A percentile compares a stretch with the other conserved stretches of the same genome.
phyloP scores from a whole-genome alignment of 2,113 vertebrate species.

The Oenanthe oenanthe region DNA sequence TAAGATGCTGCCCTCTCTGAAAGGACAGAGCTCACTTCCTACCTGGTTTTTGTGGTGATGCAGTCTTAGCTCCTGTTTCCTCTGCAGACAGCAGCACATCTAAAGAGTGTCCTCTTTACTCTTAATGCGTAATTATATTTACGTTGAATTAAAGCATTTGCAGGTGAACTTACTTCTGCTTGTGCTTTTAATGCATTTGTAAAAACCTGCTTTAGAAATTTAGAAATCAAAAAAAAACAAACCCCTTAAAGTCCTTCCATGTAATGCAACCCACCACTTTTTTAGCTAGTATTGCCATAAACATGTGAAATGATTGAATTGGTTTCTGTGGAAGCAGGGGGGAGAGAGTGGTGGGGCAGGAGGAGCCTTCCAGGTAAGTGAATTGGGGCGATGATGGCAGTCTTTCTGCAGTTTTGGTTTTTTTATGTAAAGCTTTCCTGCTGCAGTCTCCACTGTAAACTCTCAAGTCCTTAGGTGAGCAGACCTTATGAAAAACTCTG shows the following conservation, averaged over 20 bases:
- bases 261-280: accelerated
- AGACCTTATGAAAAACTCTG: background rate
- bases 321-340: background rate
- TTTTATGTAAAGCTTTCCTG: background rate
- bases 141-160: background rate
- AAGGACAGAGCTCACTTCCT: background rate
- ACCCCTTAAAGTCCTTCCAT: background rate
- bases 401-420: background rate
- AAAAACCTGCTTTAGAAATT: background rate
- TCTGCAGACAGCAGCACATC: background rate
- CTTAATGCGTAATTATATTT: background rate
- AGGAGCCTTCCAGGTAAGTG: background rate
- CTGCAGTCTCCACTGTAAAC: background rate
- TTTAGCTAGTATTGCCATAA: background rate
- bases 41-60: background rate
- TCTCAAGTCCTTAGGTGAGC: background rate
- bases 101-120: background rate
- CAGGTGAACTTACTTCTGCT: background rate
- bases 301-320: background rate
- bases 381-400: background rate
- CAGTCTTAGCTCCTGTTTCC: background rate
- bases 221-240: background rate
- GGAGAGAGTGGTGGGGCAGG: background rate
- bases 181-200: background rate
- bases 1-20: background rate